phyloP scores from a whole-genome alignment of 2,113 vertebrate species.

The Bos indicus region DNA sequence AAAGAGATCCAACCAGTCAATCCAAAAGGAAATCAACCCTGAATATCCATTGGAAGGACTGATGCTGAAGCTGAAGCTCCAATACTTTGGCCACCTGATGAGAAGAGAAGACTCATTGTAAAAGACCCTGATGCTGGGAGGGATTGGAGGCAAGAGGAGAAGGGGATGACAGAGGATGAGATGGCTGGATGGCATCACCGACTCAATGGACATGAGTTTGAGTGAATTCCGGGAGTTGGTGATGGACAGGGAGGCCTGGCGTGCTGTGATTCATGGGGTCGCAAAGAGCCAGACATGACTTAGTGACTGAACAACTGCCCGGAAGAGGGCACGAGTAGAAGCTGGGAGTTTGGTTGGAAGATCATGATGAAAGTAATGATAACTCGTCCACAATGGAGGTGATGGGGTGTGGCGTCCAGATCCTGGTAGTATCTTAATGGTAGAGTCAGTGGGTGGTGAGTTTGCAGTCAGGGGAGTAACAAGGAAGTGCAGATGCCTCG shows the following conservation, averaged over 20 bases:
- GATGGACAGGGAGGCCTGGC: too few species aligned
- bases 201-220: not conserved
- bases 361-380: not conserved
- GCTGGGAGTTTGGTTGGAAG: not conserved
- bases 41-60: not conserved
- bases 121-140: not conserved
- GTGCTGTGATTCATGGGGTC: too few species aligned
- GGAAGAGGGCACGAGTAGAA: not conserved
- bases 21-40: not conserved
- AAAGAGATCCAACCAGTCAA: not conserved
- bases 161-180: not conserved
- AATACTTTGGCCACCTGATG: not conserved
- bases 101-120: not conserved
- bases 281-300: too few species aligned
- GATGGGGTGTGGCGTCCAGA: fast-evolving
- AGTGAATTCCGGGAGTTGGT: not conserved
- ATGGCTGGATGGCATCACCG: not conserved
- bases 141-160: not conserved
- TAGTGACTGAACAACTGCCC: too few species aligned
- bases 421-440: not conserved
- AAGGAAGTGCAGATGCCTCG: fast-evolving
- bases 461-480: fast-evolving
- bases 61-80: not conserved
- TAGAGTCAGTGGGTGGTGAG: fast-evolving
- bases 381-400: fast-evolving